These are phyloP conservation scores for Gadopsis marmoratus DNA, from an alignment of 2,797 vertebrate genomes.

Conservation along the genomic window DNA sequence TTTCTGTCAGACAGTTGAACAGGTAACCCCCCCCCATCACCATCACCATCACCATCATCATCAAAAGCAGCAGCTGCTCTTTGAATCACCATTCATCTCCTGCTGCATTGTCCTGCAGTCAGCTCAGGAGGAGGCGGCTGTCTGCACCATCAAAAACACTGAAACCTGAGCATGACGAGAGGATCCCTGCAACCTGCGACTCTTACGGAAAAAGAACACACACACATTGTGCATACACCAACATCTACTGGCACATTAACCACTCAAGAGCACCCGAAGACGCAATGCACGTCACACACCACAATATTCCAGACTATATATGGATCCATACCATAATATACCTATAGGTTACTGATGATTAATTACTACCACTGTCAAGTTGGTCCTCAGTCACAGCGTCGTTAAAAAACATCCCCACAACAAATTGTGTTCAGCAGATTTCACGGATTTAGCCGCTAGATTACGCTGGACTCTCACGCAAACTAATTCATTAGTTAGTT, in stretches of 20 bases:
- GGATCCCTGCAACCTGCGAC: constrained; percentile 24
- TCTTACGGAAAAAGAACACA: not conserved
- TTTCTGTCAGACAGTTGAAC: constrained; percentile 28
- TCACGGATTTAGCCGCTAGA: too few relatives aligned
- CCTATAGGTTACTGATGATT: not conserved
- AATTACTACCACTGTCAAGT: too few relatives aligned
- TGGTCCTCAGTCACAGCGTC: too few relatives aligned
- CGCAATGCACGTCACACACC: not conserved
- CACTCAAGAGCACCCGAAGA: not conserved
- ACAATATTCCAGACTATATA: too few relatives aligned
- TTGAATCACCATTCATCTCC: constrained; percentile 61
- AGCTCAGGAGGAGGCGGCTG: constrained; percentile 46
- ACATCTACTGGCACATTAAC: too few relatives aligned
- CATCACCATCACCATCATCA: constrained; percentile 7
- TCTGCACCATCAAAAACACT: constrained; percentile 42
- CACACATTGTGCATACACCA: not conserved
- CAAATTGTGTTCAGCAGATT: not conserved
- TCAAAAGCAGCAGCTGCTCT: constrained; percentile 72
- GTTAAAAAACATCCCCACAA: not conserved
- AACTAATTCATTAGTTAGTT: too few relatives aligned
- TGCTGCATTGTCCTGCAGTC: constrained; percentile 64
- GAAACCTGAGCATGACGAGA: constrained; percentile 61
- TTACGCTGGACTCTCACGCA: too few relatives aligned
- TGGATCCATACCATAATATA: too few relatives aligned
- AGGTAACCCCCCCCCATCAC: constrained; percentile 44